Percentiles rank a stretch among this genome's conserved stretches.
Evolutionary conservation across 2,113 vertebrate species (phyloP).

Genomic region (Microcebus jonahi): DNA sequence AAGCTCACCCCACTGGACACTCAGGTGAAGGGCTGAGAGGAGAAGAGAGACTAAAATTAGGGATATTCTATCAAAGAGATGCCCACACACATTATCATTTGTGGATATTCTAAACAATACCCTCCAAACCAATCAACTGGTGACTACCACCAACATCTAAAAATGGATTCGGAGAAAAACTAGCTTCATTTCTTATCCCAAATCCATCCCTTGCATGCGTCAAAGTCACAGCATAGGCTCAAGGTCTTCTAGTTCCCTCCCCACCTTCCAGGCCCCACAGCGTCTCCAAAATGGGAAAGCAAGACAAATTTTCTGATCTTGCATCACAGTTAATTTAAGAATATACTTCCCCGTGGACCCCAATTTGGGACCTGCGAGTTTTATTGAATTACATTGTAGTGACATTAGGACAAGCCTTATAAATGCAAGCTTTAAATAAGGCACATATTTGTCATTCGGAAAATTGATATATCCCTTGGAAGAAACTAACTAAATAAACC

Average conservation of each 20-base stretch:
- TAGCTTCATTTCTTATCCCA: neutral
- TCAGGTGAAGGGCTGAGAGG: neutral
- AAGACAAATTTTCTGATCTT: neutral
- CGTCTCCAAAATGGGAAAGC: neutral
- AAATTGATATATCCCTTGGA: neutral
- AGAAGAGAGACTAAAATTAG: neutral
- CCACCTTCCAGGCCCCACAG: neutral
- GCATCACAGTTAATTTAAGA: neutral
- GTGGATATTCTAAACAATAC: neutral
- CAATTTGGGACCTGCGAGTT: neutral
- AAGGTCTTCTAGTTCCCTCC: neutral
- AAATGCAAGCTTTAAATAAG: conserved; percentile 46
- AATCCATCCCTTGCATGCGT: neutral
- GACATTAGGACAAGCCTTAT: neutral
- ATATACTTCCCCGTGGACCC: neutral
- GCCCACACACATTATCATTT: neutral
- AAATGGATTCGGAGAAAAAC: neutral
- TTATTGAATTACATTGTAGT: neutral
- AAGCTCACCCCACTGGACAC: neutral
- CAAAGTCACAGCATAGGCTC: neutral
- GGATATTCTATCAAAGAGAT: neutral
- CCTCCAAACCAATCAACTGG: neutral
- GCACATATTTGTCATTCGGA: neutral
- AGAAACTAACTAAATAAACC: conserved; percentile 19
- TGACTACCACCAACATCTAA: neutral